Percentiles rank a stretch among this genome's conserved stretches.
Evolutionary conservation across 2,113 vertebrate genomes (phyloP).

Genomic region (Hemicordylus capensis): DNA sequence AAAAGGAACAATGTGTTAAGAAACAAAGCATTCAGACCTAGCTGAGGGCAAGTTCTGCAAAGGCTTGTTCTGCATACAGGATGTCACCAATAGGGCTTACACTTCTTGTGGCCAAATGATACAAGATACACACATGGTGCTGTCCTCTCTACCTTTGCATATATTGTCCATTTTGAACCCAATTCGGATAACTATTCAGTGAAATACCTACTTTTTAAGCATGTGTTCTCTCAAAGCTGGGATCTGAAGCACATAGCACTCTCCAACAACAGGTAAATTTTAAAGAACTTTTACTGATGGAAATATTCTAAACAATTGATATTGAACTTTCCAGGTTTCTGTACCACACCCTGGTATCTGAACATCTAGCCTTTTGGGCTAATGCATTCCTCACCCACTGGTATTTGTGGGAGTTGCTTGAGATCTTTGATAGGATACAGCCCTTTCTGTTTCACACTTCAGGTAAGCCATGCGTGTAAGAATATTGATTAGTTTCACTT

Average conservation of each 20-base stretch:
- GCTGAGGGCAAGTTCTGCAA: background rate
- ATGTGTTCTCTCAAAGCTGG: constrained; percentile 4
- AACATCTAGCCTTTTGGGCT: constrained; percentile 2
- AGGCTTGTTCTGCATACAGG: background rate
- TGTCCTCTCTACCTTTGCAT: background rate
- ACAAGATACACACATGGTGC: background rate
- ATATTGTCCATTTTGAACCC: background rate
- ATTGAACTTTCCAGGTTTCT: constrained; percentile 25
- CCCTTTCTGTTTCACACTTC: background rate
- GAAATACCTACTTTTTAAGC: background rate
- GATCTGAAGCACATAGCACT: background rate
- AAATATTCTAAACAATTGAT: background rate
- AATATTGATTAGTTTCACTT: background rate
- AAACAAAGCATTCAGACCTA: background rate
- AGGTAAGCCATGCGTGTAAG: background rate
- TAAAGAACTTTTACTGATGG: background rate
- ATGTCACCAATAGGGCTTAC: background rate
- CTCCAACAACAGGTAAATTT: background rate
- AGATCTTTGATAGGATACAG: background rate
- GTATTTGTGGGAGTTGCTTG: background rate
- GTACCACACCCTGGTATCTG: constrained; percentile 30
- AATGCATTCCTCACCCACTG: constrained; percentile 46
- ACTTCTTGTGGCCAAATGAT: background rate
- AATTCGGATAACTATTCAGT: background rate
- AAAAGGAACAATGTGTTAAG: background rate